These are phyloP conservation scores for Ambastaia sidthimunki DNA, from an alignment of 2,797 vertebrate genomes.

Conservation along the genomic window DNA sequence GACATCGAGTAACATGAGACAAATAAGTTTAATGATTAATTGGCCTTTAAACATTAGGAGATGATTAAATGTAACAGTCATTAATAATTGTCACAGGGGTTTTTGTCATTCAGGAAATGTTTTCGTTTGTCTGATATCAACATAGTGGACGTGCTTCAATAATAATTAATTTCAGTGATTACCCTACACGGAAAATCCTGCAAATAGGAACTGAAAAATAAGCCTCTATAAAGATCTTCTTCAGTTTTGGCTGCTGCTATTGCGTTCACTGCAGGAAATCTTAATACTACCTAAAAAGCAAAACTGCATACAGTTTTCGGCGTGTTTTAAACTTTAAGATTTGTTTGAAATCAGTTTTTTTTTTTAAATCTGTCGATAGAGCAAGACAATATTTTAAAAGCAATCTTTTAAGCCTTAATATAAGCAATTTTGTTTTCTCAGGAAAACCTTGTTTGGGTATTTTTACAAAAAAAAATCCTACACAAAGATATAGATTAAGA, in stretches of 20 bases:
- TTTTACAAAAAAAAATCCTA: too few relatives aligned
- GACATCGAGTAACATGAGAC: neutral
- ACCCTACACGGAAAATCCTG: neutral
- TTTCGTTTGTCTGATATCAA: neutral
- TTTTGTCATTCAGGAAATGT: neutral
- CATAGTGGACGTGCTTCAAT: neutral
- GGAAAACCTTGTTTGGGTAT: too few relatives aligned
- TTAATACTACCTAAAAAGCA: neutral
- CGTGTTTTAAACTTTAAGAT: too few relatives aligned
- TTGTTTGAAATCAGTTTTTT: neutral
- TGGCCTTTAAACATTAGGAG: conserved; percentile 8
- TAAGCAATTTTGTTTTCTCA: too few relatives aligned
- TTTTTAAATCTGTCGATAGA: neutral
- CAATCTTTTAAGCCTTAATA: too few relatives aligned
- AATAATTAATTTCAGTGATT: conserved; percentile 6
- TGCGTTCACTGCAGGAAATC: neutral
- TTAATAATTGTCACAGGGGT: neutral
- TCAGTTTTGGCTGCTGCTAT: neutral
- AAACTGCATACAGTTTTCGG: neutral
- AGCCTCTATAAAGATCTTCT: neutral
- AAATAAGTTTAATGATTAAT: conserved; percentile 1
- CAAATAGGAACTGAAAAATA: neutral
- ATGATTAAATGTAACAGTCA: neutral
- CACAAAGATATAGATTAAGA: neutral
- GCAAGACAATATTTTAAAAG: too few relatives aligned